Evolutionary conservation across 2,797 vertebrate species (phyloP), one percentile per base, ranked within the genome.

Genomic region (Fistularia tabacaria): DNA sequence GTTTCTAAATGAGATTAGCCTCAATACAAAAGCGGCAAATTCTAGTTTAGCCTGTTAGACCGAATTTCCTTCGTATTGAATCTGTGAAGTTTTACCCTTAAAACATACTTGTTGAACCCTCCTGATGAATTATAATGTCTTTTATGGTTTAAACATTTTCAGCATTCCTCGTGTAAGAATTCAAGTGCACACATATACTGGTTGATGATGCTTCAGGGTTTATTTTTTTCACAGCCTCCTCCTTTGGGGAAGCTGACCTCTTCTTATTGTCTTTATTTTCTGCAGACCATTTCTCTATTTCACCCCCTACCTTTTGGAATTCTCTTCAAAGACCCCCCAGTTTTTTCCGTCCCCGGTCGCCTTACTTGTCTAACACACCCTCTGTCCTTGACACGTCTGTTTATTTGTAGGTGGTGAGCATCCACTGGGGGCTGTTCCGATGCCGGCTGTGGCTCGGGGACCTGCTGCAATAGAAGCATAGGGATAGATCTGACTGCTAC

Each of bases 361-460:
- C 39, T 10, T 40, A 8, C 8, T 40, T 10, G 54, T 67, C 64
- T 76, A 53, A 81, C 54, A 13, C 25, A 25, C 25, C 5, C 25
- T 59, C 50, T 62, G 14, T 76, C 49, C 7, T 52, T 59, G 14
- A 60, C 46, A 48, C 66, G 8, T 75, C 64, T 69, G 38, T 48
- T 25, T 3, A 13, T 61, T 47, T 53, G 8, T 59, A 86, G 84
- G 83, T 66, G 67, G 70, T 15, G 61, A 75, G 53, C 46, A 9
- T 69, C 54, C 36, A 41, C 37, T 12, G 8, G 40, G 50, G 41
- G 40, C 15, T 7, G 51, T 25, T 2, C 36, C 11, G 8, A 39
- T 41, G 10, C 51, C 36, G 41, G 39, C 12, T n/a, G 48, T 12
- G 7, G 48, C 8, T 37, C 49, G 14, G 45, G 56, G 59, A 39